These are phyloP conservation scores for Pollachius pollachius DNA, from an alignment of 2,113 vertebrate genomes.

Conservation along the genomic window DNA sequence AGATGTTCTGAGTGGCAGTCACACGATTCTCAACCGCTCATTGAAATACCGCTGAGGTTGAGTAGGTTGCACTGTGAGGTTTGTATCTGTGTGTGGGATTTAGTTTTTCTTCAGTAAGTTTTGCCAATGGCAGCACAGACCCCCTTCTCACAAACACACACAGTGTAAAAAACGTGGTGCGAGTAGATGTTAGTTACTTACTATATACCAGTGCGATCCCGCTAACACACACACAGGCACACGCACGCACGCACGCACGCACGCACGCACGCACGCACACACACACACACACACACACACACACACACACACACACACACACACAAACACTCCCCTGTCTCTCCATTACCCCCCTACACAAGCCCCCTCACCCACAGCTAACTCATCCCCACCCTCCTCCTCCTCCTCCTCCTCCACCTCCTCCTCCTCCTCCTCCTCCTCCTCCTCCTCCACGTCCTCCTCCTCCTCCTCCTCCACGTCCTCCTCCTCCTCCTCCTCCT, in stretches of 20 bases:
- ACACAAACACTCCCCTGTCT: slow-evolving; percentile 29
- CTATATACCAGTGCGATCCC: too few relatives aligned
- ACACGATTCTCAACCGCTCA: slow-evolving; percentile 53
- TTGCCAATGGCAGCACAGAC: too few relatives aligned
- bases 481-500: slow-evolving; percentile 32
- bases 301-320: slow-evolving; percentile 28
- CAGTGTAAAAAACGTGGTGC: not conserved
- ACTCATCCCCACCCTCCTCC: not conserved
- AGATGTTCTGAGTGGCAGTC: slow-evolving; percentile 67
- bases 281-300: slow-evolving; percentile 23
- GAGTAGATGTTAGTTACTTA: too few relatives aligned
- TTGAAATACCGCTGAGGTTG: too few relatives aligned
- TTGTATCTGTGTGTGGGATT: too few relatives aligned
- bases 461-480: slow-evolving; percentile 13
- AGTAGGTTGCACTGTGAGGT: too few relatives aligned
- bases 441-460: slow-evolving; percentile 3
- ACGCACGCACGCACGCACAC: slow-evolving; percentile 27
- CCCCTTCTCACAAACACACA: not conserved
- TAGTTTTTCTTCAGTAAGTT: not conserved
- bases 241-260: slow-evolving; percentile 12
- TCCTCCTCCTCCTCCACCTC: slow-evolving; percentile 19
- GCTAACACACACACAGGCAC: not conserved
- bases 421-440: slow-evolving; percentile 4
- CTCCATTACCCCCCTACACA: not conserved
- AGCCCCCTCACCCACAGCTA: not conserved